Percentiles rank a stretch among this genome's conserved stretches.
Evolutionary conservation across 2,888 invertebrate genomes (phyloP).

Genomic region (Melinaea marsaeus): DNA sequence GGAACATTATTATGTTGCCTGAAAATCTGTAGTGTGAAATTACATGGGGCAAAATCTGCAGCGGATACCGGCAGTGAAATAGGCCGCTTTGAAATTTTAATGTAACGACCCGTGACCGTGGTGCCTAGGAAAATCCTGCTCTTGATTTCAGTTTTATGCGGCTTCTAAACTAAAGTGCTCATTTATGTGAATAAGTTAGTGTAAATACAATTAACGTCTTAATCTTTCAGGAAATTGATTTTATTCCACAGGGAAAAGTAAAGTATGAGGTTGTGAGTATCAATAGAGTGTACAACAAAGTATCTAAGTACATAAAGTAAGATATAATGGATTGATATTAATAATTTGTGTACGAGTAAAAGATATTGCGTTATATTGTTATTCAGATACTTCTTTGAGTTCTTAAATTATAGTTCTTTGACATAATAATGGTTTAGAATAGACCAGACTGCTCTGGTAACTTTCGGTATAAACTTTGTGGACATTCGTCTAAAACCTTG

Average conservation of each 20-base stretch:
- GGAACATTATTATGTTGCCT: slow-evolving; percentile 46
- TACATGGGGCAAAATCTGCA: slow-evolving; percentile 51
- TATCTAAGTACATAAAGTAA: background rate
- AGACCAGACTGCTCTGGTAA: slow-evolving; percentile 48
- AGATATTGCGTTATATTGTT: slow-evolving; percentile 14
- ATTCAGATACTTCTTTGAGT: background rate
- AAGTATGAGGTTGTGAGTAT: background rate
- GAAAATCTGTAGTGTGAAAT: slow-evolving; percentile 35
- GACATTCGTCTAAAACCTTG: slow-evolving; percentile 69
- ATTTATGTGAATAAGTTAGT: slow-evolving; percentile 48
- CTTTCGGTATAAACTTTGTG: slow-evolving; percentile 56
- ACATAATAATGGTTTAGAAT: slow-evolving; percentile 41
- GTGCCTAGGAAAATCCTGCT: slow-evolving; percentile 50
- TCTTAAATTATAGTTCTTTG: slow-evolving; percentile 45
- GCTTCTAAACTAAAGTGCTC: slow-evolving; percentile 50
- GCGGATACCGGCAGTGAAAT: slow-evolving; percentile 45
- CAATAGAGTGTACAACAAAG: background rate
- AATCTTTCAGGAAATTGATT: too few species aligned
- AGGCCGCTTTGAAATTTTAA: slow-evolving; percentile 60
- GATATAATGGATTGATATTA: background rate
- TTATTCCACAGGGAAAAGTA: too few species aligned
- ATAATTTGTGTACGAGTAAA: too few species aligned
- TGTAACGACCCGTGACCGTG: slow-evolving; percentile 51
- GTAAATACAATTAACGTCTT: too few species aligned
- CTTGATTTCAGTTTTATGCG: slow-evolving; percentile 60